Percentiles rank a stretch among this genome's conserved stretches.
phyloP scores from a whole-genome alignment of 2,888 invertebrate genomes.

The Parthenolecanium corni region DNA sequence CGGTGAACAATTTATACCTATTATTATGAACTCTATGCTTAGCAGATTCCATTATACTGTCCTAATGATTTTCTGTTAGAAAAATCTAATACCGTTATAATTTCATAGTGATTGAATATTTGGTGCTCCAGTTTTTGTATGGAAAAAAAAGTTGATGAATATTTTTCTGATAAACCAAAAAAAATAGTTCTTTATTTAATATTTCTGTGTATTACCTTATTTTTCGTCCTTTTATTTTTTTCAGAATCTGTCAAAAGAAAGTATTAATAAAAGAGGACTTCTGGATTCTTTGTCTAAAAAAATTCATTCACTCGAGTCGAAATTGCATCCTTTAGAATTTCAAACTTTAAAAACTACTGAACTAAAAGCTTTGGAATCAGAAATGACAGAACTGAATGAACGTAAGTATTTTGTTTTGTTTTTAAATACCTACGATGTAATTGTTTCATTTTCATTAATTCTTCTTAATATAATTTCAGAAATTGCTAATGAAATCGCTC shows the following conservation, averaged over 20 bases:
- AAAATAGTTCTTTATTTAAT: too few species aligned
- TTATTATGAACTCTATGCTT: too few species aligned
- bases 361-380: constrained; percentile 28
- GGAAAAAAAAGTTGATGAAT: too few species aligned
- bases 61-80: too few species aligned
- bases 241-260: constrained; percentile 61
- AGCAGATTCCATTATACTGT: too few species aligned
- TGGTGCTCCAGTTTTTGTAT: too few species aligned
- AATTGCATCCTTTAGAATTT: constrained; percentile 73
- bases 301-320: constrained; percentile 55
- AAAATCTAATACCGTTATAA: too few species aligned
- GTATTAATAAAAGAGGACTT: constrained; percentile 69
- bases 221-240: background rate
- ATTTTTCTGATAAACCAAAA: too few species aligned
- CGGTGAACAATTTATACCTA: background rate
- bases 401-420: constrained; percentile 16
- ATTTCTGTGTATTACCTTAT: too few species aligned
- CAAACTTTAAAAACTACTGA: constrained; percentile 51
- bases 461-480: constrained; percentile 1
- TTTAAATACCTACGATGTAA: background rate
- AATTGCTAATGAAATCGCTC: constrained; percentile 9
- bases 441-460: constrained; percentile 13
- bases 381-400: constrained; percentile 23
- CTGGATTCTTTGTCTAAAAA: constrained; percentile 37
- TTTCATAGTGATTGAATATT: too few species aligned